Evolutionary conservation across 2,888 invertebrate genomes (phyloP), one percentile per base, ranked within the genome.

Genomic region (Marronus borbonicus): DNA sequence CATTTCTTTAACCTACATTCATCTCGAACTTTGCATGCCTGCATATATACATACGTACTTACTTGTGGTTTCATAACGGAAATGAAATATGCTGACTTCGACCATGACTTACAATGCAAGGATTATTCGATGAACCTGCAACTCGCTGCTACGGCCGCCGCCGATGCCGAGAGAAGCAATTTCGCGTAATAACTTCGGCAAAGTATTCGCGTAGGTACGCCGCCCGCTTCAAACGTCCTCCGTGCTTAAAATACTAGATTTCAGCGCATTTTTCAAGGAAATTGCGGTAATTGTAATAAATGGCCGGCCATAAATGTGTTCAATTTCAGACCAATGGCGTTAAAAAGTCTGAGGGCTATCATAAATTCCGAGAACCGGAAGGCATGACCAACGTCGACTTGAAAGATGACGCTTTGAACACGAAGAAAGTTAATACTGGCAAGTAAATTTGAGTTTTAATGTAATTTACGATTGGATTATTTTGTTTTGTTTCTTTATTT

Each of bases 321-420:
- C 81, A 77, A 58, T 83, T 83, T 77, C 79, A 79, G 44, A 81
- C 81, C 50, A 76, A 72, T 69, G 76, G 77, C 75, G 65, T 60
- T 78, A 81, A 81, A 76, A 81, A 82, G 76, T 78, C 81, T 66
- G 77, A 81, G 52, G 80, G 80, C 49, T 81, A 82, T 20, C 78
- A 81, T 79, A 84, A 85, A 20, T 86, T 86, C 77, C 80, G 81
- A 72, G 87, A 88, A 82, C 87, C 87, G 12, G 86, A 86, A 70
- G 86, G 85, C 14, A 85, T 88, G 86, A 85, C 85, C 12, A 86
- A 85, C 17, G 84, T 88, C 74, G 87, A 87, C 80, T 80, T 88
- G 72, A 84, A 85, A 78, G 83, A 81, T 52, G 72, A 60, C 24
- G 39, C 28, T 3, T 20, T 28, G 58, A 49, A 49, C 50, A 50